Base-by-base conservation (phyloP, 1,140 invertebrate species). In the Atopsyche davidsoni region DNA sequence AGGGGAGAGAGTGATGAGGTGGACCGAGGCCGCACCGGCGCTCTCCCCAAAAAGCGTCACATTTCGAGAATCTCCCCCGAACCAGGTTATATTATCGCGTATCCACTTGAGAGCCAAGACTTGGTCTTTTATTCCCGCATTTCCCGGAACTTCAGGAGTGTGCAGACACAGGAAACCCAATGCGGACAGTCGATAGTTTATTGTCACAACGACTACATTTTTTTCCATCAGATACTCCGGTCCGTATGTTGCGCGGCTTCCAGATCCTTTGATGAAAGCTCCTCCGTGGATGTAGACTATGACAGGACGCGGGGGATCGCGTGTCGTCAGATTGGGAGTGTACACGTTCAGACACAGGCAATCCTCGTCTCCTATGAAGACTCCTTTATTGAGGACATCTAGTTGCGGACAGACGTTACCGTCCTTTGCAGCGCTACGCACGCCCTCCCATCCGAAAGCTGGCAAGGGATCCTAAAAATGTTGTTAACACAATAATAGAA, bases 151-250 rank as follows among this genome's bases (percentile, higher is more conserved):
- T 38, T 81, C 74, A 35, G 68, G 61, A n/a, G 74, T 75, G 9
- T 75, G 73, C 10, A 72, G 78, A 46, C 80, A 81, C 14, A 87
- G 60, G 61, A 86, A 87, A n/a, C 85, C 85, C 22, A 89, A 64
- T 1, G 83, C 76, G 34, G 85, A 85, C 11, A 89, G 67, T 53
- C 87, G 73, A 58, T 89, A 89, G 54, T 89, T 86, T 43, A 89
- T 78, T 0, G 83, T 82, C 0, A 89, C 84, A 1, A 88, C 72
- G 2, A 89, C 75, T 21, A 84, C 61, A 23, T 77, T 72, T 59
- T 83, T 76, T 6, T 76, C 70, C 6, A 82, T 68, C 1, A 83
- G 59, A 43, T 71, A 69, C 49, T 75, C 70, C 0, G 73, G 69
- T 2, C 68, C 64, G 53, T 60, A 60, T 4, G 45, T 14, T 9